Conservation (phyloP, 2,113 vertebrate genomes). For the Echinops telfairi region DNA sequence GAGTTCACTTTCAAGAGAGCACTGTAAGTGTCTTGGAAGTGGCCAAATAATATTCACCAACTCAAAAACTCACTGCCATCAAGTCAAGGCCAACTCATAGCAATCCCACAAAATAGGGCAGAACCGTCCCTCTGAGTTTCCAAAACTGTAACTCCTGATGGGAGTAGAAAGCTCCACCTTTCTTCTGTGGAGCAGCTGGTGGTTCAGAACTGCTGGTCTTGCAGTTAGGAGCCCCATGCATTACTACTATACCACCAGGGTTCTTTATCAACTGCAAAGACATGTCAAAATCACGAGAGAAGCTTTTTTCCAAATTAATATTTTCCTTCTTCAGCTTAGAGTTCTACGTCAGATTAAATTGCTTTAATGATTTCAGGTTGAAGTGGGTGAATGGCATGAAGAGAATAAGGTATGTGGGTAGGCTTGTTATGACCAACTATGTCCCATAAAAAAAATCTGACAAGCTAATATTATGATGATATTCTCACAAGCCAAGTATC, state of each 20-base stretch:
- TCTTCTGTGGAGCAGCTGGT: no score
- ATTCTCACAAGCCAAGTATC: slow-evolving; percentile 8
- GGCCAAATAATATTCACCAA: neutral
- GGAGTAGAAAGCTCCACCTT: no score
- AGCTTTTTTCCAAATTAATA: slow-evolving; percentile 29
- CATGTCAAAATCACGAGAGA: slow-evolving; percentile 42
- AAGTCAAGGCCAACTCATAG: no score
- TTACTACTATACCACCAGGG: no score
- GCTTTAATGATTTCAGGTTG: neutral
- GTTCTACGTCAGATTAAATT: neutral
- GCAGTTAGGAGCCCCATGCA: no score
- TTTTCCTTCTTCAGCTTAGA: slow-evolving; percentile 32
- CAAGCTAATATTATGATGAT: slow-evolving; percentile 13
- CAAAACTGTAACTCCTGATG: no score
- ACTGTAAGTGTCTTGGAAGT: neutral
- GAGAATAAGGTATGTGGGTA: neutral
- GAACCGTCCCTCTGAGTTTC: no score
- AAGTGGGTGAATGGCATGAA: slow-evolving; percentile 31
- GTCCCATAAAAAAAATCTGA: neutral
- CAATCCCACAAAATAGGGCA: no score
- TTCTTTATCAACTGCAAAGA: neutral
- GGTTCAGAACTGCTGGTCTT: no score
- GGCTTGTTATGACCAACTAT: neutral
- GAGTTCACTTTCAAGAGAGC: neutral
- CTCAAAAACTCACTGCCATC: no score